phyloP scores from a whole-genome alignment of 2,113 vertebrate genomes.

The Lagenorhynchus albirostris region DNA sequence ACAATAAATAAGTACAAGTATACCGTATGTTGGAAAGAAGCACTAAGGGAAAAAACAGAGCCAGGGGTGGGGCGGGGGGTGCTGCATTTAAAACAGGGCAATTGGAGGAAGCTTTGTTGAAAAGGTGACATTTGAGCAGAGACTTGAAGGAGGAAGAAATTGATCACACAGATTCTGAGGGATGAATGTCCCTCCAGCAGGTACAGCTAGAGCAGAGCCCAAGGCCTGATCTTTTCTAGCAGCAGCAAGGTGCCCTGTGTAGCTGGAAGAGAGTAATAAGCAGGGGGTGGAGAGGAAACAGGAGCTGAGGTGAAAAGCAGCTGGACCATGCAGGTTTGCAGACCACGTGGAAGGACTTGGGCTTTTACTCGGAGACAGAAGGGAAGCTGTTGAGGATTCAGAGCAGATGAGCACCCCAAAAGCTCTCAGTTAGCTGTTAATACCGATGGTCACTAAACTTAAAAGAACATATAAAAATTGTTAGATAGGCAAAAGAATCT shows the following conservation, averaged over 20 bases:
- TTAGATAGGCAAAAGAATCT: neutral
- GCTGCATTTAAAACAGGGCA: fast-evolving
- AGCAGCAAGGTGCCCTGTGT: neutral
- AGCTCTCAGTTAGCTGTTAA: neutral
- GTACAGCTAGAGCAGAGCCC: neutral
- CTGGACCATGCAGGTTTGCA: neutral
- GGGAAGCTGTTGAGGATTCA: neutral
- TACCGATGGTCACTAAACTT: fast-evolving
- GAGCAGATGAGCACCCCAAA: neutral
- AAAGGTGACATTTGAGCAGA: neutral
- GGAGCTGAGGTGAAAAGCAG: neutral
- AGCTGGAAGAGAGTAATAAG: neutral
- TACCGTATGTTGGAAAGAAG: neutral
- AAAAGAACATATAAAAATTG: neutral
- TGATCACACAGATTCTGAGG: neutral
- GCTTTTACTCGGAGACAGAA: neutral
- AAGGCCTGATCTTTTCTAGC: neutral
- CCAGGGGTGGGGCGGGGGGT: fast-evolving
- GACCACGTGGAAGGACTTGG: neutral
- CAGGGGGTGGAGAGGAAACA: neutral
- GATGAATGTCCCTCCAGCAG: neutral
- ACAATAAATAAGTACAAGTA: neutral
- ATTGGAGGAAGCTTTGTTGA: neutral
- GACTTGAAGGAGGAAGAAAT: neutral
- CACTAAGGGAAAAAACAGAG: neutral